Evolutionary conservation across 2,113 vertebrate species (phyloP), one percentile per base, ranked within the genome.

Genomic region (Eretmodus cyanostictus): DNA sequence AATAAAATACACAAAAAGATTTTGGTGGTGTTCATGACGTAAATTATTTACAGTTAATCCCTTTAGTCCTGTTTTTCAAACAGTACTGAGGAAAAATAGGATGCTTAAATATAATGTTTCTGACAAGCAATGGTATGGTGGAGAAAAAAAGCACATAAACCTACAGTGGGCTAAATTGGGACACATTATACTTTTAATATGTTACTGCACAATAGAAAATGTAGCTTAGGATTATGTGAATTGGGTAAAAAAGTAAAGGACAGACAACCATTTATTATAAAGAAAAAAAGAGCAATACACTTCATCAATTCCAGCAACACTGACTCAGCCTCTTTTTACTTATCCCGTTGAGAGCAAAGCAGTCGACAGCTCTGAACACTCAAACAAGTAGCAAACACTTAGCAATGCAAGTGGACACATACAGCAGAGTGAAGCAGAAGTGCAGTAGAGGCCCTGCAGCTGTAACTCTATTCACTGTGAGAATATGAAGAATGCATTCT

Each of bases 401-500:
- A 73, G 11, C 71, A 49, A 63, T 38, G 61, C 29, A 10, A 63
- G 47, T 34, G 51, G 38, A 51, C 80, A 82, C 24, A 84, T n/a
- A 61, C 82, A 51, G 42, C 66, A 83, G 84, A 87, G 87, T 34
- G 61, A 88, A 89, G 91, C 86, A 90, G 86, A 78, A 82, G 78
- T 57, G 88, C 83, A 86, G 81, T 61, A 38, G 45, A 49, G 80
- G 86, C 89, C 89, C 85, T 86, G 85, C 91, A 93, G 90, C 93
- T 93, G 90, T 86, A 90, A 83, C 80, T 89, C 79, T 89, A 90
- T 86, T 90, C 91, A 91, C 89, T 84, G 84, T 84, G 84, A 89
- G 90, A 93, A 91, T 86, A 87, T 84, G 81, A 88, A 73, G 53
- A 87, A 76, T 45, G 85, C 79, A 87, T 71, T 85, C 78, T 53